These are phyloP conservation scores for Flabesymbios commensalis DNA, from an alignment of 2,888 invertebrate species.

Conservation along the genomic window DNA sequence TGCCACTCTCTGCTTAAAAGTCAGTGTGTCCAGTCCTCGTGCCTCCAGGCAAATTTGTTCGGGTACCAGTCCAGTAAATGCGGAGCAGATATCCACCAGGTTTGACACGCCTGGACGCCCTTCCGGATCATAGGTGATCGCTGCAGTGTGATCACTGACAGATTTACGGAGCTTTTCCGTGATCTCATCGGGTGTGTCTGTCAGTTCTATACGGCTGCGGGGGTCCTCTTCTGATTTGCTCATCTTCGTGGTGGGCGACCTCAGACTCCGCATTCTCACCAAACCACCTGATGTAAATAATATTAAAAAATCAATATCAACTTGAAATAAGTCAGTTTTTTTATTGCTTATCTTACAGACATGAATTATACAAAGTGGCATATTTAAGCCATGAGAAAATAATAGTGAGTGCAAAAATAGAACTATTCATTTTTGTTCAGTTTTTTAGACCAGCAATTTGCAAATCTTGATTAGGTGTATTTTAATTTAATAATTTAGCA, in stretches of 20 bases:
- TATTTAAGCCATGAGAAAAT: no score
- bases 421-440: neutral
- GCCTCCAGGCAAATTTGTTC: slow-evolving; percentile 73
- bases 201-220: slow-evolving; percentile 78
- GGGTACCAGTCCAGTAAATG: slow-evolving; percentile 71
- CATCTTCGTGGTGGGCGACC: slow-evolving; percentile 92
- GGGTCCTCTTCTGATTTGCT: slow-evolving; percentile 89
- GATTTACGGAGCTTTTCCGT: slow-evolving; percentile 80
- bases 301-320: neutral
- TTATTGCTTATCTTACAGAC: no score
- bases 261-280: slow-evolving; percentile 74
- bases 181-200: slow-evolving; percentile 75
- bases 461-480: no score
- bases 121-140: slow-evolving; percentile 79
- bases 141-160: slow-evolving; percentile 83
- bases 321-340: neutral
- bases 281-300: slow-evolving; percentile 48
- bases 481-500: no score
- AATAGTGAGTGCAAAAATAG: neutral
- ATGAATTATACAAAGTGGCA: neutral
- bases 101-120: slow-evolving; percentile 86
- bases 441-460: neutral
- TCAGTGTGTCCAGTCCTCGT: slow-evolving; percentile 73
- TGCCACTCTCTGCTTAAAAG: slow-evolving; percentile 76
- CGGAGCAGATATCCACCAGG: slow-evolving; percentile 80